phyloP scores from a whole-genome alignment of 2,797 vertebrate species.

The Sphenodon punctatus region DNA sequence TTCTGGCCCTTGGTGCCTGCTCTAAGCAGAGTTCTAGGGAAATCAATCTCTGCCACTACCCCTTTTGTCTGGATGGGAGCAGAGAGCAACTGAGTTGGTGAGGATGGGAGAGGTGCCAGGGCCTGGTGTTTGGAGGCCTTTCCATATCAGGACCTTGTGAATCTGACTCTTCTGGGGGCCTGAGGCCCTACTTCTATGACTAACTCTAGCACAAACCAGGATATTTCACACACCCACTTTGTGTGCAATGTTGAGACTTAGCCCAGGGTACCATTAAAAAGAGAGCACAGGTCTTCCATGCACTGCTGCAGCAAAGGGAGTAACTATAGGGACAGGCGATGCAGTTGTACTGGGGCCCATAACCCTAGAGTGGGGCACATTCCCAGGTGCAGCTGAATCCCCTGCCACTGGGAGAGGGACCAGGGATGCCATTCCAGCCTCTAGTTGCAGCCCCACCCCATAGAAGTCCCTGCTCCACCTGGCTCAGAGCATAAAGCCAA shows the following conservation, averaged over 20 bases:
- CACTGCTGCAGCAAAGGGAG: too few species aligned
- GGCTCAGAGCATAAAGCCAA: too few species aligned
- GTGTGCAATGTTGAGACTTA: rapidly evolving
- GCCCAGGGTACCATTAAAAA: rapidly evolving
- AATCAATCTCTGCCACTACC: not conserved
- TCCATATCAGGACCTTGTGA: constrained; percentile 42
- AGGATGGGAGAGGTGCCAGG: not conserved
- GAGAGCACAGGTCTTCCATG: too few species aligned
- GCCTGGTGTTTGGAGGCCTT: constrained; percentile 30
- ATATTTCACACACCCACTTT: constrained; percentile 10
- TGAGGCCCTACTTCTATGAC: too few species aligned
- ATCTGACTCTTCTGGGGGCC: rapidly evolving
- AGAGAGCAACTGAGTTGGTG: constrained; percentile 12
- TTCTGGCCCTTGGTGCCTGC: not conserved
- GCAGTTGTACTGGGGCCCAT: too few species aligned
- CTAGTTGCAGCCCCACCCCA: not conserved
- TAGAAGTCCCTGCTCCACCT: too few species aligned
- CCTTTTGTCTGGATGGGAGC: too few species aligned
- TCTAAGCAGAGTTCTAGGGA: not conserved
- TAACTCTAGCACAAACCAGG: too few species aligned
- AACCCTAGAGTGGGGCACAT: too few species aligned
- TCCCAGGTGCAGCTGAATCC: too few species aligned
- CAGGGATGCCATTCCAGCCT: not conserved
- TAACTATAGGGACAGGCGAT: too few species aligned
- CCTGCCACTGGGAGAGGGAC: too few species aligned